A percentile compares a stretch with the other conserved stretches of the same genome.
These are phyloP conservation scores for Charadrius vociferus DNA, from an alignment of 2,113 vertebrate species.

Conservation along the genomic window DNA sequence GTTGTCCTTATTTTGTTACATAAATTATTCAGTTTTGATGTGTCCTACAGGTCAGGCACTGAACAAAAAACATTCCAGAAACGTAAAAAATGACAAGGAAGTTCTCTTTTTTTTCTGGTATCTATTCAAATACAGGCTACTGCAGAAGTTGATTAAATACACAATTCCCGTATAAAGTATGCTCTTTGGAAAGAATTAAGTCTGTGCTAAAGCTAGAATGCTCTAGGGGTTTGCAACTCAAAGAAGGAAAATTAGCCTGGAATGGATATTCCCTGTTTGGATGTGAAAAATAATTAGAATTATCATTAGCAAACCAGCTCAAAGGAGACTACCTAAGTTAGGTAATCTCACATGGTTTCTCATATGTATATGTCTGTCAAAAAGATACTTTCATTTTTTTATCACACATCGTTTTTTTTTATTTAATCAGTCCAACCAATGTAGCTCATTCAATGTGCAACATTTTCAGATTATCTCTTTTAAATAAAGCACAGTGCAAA, in stretches of 20 bases:
- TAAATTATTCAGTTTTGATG: conserved; percentile 66
- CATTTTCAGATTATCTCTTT: conserved; percentile 3
- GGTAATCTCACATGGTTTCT: background rate
- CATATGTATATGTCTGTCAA: background rate
- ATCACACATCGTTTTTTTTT: conserved; percentile 10
- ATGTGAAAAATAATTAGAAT: conserved; percentile 24
- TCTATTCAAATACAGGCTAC: conserved; percentile 19
- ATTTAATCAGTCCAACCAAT: conserved; percentile 33
- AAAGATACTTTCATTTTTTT: conserved; percentile 22
- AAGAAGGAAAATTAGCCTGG: background rate
- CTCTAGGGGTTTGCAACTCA: background rate
- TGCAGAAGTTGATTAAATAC: conserved; percentile 33
- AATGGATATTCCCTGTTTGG: conserved; percentile 29
- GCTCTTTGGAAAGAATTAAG: conserved; percentile 36
- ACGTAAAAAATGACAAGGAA: conserved; percentile 48
- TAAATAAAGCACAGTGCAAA: background rate
- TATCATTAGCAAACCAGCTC: background rate
- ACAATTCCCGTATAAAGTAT: background rate
- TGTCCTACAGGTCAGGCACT: conserved; percentile 58
- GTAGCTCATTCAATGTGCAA: background rate
- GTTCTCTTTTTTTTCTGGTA: background rate
- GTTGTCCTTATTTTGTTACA: conserved; percentile 72
- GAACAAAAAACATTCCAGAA: conserved; percentile 38
- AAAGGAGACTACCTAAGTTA: background rate
- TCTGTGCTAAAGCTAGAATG: background rate